phyloP scores from a whole-genome alignment of 2,888 invertebrate species.

The Labia minor region DNA sequence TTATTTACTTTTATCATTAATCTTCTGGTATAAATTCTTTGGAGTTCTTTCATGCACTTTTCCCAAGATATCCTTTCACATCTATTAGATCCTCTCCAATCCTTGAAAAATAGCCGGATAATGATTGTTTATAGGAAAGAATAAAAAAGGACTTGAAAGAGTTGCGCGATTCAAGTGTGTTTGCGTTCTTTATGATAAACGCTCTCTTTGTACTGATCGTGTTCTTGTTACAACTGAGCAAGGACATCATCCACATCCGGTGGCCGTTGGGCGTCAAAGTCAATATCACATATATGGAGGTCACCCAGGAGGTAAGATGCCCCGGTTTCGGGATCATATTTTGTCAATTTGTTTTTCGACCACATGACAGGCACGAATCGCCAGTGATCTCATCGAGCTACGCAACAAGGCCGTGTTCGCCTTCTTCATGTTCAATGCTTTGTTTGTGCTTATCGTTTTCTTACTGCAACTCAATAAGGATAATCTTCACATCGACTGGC shows the following conservation, averaged over 20 bases:
- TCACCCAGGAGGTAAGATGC: no score
- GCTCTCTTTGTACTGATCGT: constrained; percentile 64
- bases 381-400: constrained; percentile 82
- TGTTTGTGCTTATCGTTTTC: constrained; percentile 97
- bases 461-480: constrained; percentile 98
- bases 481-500: constrained; percentile 95
- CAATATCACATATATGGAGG: constrained; percentile 40
- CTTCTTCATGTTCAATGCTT: constrained; percentile 99
- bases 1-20: neutral
- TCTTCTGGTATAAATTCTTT: no score
- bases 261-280: constrained; percentile 55
- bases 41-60: no score
- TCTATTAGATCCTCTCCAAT: no score
- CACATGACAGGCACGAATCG: constrained; percentile 82
- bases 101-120: no score
- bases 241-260: constrained; percentile 53
- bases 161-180: constrained; percentile 54
- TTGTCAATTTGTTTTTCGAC: constrained; percentile 22
- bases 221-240: constrained; percentile 60
- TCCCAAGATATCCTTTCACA: no score
- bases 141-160: constrained; percentile 43
- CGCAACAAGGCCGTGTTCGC: constrained; percentile 95
- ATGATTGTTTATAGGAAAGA: constrained; percentile 32
- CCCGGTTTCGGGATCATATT: no score
- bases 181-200: constrained; percentile 65